Evolutionary conservation across 2,888 invertebrate genomes (phyloP).

Genomic region (Branchipolynoe longqiensis): DNA sequence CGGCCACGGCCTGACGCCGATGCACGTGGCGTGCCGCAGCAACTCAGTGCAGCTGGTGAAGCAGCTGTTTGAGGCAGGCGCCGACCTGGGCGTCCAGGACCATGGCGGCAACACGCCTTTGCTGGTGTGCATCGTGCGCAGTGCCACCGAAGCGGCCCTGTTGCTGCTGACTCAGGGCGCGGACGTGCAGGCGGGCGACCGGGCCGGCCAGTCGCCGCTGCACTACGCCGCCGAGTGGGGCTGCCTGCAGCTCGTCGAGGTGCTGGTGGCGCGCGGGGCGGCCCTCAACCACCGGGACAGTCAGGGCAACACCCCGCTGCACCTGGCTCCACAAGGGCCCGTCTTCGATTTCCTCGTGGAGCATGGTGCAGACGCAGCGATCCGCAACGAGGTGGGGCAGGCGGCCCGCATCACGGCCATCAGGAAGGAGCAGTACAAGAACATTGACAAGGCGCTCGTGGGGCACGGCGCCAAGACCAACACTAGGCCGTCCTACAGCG

Average conservation of each 20-base stretch:
- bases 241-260: slow-evolving; percentile 38
- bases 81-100: slow-evolving; percentile 62
- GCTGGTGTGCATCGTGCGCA: slow-evolving; percentile 52
- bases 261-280: slow-evolving; percentile 60
- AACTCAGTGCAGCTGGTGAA: slow-evolving; percentile 41
- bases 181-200: slow-evolving; percentile 62
- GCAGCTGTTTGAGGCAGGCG: slow-evolving; percentile 62
- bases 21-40: slow-evolving; percentile 64
- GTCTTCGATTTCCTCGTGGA: slow-evolving; percentile 36
- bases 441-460: slow-evolving; percentile 49
- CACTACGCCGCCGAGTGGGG: slow-evolving; percentile 65
- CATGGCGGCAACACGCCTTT: slow-evolving; percentile 64
- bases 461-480: not conserved
- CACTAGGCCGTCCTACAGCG: not conserved
- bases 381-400: slow-evolving; percentile 49
- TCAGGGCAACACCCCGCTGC: slow-evolving; percentile 59
- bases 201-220: slow-evolving; percentile 65
- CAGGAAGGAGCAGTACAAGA: slow-evolving; percentile 20
- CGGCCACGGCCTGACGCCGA: slow-evolving; percentile 63
- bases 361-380: slow-evolving; percentile 14
- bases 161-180: slow-evolving; percentile 61
- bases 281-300: slow-evolving; percentile 61
- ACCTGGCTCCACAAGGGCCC: slow-evolving; percentile 57
- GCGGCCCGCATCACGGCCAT: slow-evolving; percentile 29
- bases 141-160: slow-evolving; percentile 1